Percentiles rank a stretch among this genome's conserved stretches.
These are phyloP conservation scores for Anoplopoma fimbria DNA, from an alignment of 2,113 vertebrate genomes.

Conservation along the genomic window DNA sequence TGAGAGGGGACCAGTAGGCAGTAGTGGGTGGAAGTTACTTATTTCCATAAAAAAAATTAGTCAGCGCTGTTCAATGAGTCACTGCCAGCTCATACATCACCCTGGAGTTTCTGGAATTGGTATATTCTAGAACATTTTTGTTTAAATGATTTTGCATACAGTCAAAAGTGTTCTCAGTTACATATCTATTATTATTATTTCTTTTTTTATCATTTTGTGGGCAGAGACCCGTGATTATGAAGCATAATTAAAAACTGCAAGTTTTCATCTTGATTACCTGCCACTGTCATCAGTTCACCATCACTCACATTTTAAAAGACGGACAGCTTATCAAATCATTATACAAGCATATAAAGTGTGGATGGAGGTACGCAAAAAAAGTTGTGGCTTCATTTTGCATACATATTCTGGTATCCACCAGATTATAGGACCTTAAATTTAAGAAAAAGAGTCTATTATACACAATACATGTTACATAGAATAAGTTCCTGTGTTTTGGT, in stretches of 20 bases:
- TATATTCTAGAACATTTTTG: neutral
- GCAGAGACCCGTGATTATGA: neutral
- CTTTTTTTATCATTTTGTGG: no score
- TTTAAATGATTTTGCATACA: neutral
- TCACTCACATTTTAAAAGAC: no score
- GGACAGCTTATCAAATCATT: neutral
- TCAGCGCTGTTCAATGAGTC: neutral
- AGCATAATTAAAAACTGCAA: neutral
- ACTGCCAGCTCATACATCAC: neutral
- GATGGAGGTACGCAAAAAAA: no score
- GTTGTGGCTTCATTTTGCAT: neutral
- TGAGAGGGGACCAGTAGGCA: slow-evolving; percentile 37
- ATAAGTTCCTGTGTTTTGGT: neutral
- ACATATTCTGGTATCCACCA: neutral
- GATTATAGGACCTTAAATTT: neutral
- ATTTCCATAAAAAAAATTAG: slow-evolving; percentile 56
- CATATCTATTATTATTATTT: no score
- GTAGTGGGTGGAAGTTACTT: slow-evolving; percentile 14
- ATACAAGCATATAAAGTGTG: neutral
- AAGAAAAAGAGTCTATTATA: neutral
- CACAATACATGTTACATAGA: neutral
- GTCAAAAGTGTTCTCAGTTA: no score
- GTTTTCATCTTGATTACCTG: no score
- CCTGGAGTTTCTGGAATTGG: neutral
- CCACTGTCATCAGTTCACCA: no score